These are phyloP conservation scores for Argopecten irradians DNA, from an alignment of 1,140 invertebrate genomes.

Conservation along the genomic window DNA sequence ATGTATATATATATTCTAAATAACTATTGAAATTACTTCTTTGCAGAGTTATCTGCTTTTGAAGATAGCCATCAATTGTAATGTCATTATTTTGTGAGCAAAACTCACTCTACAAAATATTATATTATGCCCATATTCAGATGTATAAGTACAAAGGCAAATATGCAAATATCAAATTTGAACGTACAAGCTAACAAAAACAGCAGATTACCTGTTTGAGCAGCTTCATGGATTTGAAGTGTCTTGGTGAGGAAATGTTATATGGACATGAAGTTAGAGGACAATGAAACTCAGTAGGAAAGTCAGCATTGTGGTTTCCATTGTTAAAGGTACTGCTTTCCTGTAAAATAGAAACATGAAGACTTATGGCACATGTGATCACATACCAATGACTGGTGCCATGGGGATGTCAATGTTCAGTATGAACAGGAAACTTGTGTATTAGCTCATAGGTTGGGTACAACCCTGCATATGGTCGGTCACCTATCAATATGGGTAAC, in stretches of 20 bases:
- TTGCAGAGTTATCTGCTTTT: neutral
- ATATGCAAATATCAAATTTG: neutral
- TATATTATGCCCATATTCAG: neutral
- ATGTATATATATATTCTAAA: too few species aligned
- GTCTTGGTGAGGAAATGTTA: conserved; percentile 26
- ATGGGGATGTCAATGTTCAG: too few species aligned
- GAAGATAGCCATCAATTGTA: neutral
- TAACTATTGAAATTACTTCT: too few species aligned
- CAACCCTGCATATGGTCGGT: too few species aligned
- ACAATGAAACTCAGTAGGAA: neutral
- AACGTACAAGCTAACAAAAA: neutral
- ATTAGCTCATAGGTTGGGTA: too few species aligned
- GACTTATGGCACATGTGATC: too few species aligned
- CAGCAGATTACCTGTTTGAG: conserved; percentile 36
- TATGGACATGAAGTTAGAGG: neutral
- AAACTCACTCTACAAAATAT: too few species aligned
- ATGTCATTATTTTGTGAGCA: neutral
- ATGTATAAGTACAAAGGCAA: neutral
- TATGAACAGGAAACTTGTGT: too few species aligned
- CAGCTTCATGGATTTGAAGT: conserved; percentile 38
- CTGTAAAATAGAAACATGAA: neutral
- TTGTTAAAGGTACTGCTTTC: neutral
- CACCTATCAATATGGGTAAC: too few species aligned
- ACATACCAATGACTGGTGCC: too few species aligned
- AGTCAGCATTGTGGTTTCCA: neutral